Conservation (phyloP, 2,113 vertebrate species). For the Lonchura striata region DNA sequence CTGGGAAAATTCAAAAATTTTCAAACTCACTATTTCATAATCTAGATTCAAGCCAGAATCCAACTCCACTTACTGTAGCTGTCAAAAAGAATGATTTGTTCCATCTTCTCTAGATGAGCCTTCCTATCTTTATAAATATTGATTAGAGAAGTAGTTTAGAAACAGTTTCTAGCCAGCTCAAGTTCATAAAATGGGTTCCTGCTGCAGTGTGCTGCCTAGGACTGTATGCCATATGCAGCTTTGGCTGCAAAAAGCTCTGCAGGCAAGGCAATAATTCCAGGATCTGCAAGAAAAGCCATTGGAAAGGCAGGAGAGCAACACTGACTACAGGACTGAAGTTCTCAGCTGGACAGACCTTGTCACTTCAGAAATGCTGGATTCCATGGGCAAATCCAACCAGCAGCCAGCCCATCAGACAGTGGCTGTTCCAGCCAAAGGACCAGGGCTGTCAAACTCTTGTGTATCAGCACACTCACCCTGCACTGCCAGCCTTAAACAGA, state of each 20-base stretch:
- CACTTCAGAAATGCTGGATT: neutral
- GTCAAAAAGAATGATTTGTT: neutral
- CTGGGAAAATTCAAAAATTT: neutral
- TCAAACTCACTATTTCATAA: neutral
- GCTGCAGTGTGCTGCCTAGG: neutral
- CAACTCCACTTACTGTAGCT: neutral
- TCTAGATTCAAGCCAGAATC: neutral
- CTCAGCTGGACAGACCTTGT: neutral
- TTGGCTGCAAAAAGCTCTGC: neutral
- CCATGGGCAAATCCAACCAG: neutral
- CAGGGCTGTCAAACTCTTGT: neutral
- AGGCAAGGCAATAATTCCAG: neutral
- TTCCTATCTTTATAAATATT: neutral
- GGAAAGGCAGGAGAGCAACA: neutral
- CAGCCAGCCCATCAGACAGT: neutral
- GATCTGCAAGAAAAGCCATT: neutral
- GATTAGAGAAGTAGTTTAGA: neutral
- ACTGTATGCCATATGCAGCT: neutral
- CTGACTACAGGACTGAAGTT: neutral
- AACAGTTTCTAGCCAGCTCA: neutral
- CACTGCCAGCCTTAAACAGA: neutral
- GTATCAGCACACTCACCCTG: neutral
- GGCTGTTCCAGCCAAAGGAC: neutral
- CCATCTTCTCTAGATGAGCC: neutral
- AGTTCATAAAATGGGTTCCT: neutral